These are phyloP conservation scores for Wasmannia auropunctata DNA, from an alignment of 1,140 invertebrate genomes.

Conservation along the genomic window DNA sequence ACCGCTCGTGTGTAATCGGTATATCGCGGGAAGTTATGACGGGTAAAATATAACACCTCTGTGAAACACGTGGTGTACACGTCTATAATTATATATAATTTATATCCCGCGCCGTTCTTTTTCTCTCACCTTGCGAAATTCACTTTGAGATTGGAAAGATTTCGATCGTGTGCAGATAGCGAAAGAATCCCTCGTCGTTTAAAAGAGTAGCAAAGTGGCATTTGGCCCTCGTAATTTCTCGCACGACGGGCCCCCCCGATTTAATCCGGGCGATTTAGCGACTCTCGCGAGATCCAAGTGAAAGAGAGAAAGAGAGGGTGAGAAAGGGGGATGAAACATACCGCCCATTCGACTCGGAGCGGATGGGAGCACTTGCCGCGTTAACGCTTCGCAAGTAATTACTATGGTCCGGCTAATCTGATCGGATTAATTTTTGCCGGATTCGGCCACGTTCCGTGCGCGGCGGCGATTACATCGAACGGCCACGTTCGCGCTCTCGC, in stretches of 20 bases:
- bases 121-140: slow-evolving; percentile 13
- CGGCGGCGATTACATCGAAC: slow-evolving; percentile 63
- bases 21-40: slow-evolving; percentile 3
- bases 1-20: not conserved
- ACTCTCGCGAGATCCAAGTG: not conserved
- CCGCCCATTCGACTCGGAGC: slow-evolving; percentile 36
- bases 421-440: slow-evolving; percentile 69
- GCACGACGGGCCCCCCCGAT: slow-evolving; percentile 26
- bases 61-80: not conserved
- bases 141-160: slow-evolving; percentile 26
- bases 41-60: slow-evolving; percentile 4
- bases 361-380: slow-evolving; percentile 61
- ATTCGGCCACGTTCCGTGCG: slow-evolving; percentile 23
- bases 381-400: slow-evolving; percentile 69
- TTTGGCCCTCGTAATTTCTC: slow-evolving; percentile 34
- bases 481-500: slow-evolving; percentile 47
- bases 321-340: slow-evolving; percentile 4
- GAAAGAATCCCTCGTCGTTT: not conserved
- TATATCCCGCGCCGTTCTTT: not conserved
- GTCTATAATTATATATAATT: slow-evolving; percentile 15
- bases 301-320: not conserved
- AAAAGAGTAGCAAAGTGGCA: not conserved
- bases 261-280: slow-evolving; percentile 62
- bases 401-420: slow-evolving; percentile 68
- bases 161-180: slow-evolving; percentile 20